These are phyloP conservation scores for Anastatus disparis DNA, from an alignment of 1,140 invertebrate genomes.

Conservation along the genomic window DNA sequence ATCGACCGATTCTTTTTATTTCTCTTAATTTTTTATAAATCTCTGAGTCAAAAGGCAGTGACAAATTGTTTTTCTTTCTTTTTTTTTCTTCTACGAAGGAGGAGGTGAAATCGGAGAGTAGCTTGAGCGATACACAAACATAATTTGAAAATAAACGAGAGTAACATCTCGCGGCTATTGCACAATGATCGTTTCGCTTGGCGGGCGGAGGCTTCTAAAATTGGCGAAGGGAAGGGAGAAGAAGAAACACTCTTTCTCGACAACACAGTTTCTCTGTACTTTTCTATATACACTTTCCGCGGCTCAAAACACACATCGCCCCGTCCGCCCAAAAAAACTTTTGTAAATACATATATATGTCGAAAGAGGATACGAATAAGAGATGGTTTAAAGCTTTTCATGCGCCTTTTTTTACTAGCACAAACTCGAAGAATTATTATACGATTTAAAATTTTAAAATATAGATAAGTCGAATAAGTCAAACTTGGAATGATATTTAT, in stretches of 20 bases:
- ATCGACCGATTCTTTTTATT: background rate
- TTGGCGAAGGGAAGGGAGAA: slow-evolving; percentile 10
- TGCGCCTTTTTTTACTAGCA: background rate
- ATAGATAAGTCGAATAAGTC: too few relatives aligned
- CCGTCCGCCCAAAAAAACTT: background rate
- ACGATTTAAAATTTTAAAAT: too few relatives aligned
- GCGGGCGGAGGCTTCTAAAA: slow-evolving; percentile 28
- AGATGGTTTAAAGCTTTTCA: background rate
- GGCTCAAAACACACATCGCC: background rate
- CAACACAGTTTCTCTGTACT: too few relatives aligned
- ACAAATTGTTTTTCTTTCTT: background rate
- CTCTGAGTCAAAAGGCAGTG: background rate
- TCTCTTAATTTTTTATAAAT: too few relatives aligned
- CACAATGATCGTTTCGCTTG: slow-evolving; percentile 28
- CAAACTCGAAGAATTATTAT: too few relatives aligned
- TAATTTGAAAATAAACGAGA: slow-evolving; percentile 35
- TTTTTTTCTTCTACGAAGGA: background rate
- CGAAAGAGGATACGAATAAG: slow-evolving; percentile 23
- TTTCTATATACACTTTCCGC: too few relatives aligned
- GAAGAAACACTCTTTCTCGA: too few relatives aligned
- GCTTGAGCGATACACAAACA: background rate
- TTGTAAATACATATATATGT: slow-evolving; percentile 19
- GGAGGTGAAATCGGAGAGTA: slow-evolving; percentile 12
- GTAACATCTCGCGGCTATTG: slow-evolving; percentile 3
- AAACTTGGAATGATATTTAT: too few relatives aligned